A percentile compares a stretch with the other conserved stretches of the same genome.
Conservation (phyloP, 92 coral and sea anemone genomes). For the Palythoa grandis region DNA sequence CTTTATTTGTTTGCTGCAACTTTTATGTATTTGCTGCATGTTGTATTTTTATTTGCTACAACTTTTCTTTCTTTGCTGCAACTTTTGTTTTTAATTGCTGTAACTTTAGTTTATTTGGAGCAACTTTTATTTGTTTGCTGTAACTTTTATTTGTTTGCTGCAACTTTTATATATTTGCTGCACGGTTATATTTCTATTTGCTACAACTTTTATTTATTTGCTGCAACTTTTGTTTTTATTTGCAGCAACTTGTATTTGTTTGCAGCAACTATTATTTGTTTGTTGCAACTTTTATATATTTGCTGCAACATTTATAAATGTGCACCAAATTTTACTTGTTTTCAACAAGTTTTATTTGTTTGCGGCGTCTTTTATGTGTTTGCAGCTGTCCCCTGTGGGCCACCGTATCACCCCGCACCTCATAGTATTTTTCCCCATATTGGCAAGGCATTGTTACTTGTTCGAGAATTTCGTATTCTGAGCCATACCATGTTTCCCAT, state of each 20-base stretch:
- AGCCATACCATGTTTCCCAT: too few relatives aligned
- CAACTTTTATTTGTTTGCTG: constrained; percentile 15
- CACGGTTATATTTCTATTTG: not conserved
- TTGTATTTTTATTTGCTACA: not conserved
- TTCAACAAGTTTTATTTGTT: not conserved
- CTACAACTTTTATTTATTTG: not conserved
- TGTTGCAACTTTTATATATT: not conserved
- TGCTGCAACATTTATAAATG: not conserved
- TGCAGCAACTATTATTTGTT: not conserved
- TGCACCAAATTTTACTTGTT: not conserved
- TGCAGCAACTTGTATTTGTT: not conserved
- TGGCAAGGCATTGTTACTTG: too few relatives aligned
- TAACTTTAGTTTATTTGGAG: not conserved
- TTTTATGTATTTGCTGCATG: not conserved
- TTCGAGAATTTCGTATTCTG: too few relatives aligned
- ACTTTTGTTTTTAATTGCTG: not conserved
- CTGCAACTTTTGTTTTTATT: not conserved
- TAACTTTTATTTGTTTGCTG: not conserved
- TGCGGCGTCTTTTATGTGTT: not conserved
- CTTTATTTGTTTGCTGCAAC: constrained; percentile 5
- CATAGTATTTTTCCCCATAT: too few relatives aligned
- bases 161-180: not conserved
- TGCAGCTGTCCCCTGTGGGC: too few relatives aligned
- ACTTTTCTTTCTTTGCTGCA: not conserved
- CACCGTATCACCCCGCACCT: too few relatives aligned